A percentile compares a stretch with the other conserved stretches of the same genome.
phyloP scores from a whole-genome alignment of 2,797 vertebrate species.

The Paramormyrops hopkinsi region DNA sequence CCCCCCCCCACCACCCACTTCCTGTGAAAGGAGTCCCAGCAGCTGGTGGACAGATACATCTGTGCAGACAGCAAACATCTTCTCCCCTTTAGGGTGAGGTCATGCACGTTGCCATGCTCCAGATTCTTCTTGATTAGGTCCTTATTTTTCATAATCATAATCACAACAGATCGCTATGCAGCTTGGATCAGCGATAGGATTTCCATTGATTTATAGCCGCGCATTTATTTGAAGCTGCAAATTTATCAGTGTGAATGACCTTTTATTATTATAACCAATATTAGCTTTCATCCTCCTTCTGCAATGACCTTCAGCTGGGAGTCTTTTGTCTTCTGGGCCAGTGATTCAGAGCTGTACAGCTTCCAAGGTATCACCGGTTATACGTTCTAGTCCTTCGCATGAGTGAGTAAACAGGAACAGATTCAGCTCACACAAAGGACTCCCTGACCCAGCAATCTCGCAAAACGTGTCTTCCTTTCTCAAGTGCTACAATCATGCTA shows the following conservation, averaged over 20 bases:
- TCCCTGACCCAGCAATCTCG: background rate
- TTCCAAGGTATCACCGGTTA: background rate
- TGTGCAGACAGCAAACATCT: background rate
- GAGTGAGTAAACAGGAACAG: background rate
- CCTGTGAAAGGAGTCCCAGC: background rate
- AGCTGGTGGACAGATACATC: background rate
- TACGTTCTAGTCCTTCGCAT: background rate
- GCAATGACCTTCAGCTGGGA: background rate
- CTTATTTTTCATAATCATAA: background rate
- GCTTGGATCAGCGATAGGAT: background rate
- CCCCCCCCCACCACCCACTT: background rate
- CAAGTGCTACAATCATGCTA: background rate
- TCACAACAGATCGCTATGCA: background rate
- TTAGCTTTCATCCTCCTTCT: background rate
- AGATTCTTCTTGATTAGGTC: background rate
- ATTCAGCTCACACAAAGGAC: background rate
- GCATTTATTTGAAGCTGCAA: background rate
- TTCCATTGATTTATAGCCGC: background rate
- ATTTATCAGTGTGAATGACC: background rate
- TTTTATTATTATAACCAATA: background rate
- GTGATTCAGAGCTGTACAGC: background rate
- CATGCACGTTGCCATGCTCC: background rate
- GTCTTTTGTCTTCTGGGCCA: background rate
- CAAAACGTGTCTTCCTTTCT: background rate
- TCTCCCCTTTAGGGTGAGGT: background rate